Evolutionary conservation across 2,888 invertebrate genomes (phyloP).

Genomic region (Lomographa bimaculata): DNA sequence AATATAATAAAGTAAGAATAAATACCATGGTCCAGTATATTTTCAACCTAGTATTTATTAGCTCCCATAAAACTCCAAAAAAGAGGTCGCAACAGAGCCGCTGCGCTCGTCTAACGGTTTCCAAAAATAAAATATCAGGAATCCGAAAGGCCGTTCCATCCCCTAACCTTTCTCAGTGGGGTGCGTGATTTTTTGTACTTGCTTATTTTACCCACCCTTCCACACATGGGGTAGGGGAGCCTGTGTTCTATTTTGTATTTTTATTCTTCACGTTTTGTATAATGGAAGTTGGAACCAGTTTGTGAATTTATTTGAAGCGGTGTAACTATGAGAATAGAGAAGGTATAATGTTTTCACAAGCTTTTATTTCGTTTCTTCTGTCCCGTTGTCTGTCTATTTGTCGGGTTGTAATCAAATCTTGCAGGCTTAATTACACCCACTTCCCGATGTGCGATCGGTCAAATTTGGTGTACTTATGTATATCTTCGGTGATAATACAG

Average conservation of each 20-base stretch:
- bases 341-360: not conserved
- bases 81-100: conserved; percentile 17
- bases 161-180: conserved; percentile 30
- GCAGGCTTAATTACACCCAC: too few relatives aligned
- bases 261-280: conserved; percentile 15
- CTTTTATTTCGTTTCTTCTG: too few relatives aligned
- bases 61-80: conserved; percentile 13
- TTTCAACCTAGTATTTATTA: too few relatives aligned
- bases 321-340: not conserved
- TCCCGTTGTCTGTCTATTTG: too few relatives aligned
- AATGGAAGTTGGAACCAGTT: conserved; percentile 9
- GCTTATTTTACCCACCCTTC: conserved; percentile 35
- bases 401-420: too few relatives aligned
- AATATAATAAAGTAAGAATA: too few relatives aligned
- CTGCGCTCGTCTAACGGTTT: conserved; percentile 22
- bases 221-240: conserved; percentile 29
- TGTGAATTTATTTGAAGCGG: not conserved
- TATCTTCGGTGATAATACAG: too few relatives aligned
- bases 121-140: conserved; percentile 34
- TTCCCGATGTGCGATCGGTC: too few relatives aligned
- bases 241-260: conserved; percentile 23
- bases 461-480: too few relatives aligned
- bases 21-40: too few relatives aligned
- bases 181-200: conserved; percentile 35
- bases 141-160: conserved; percentile 25